Percentiles rank a stretch among this genome's conserved stretches.
phyloP scores from a whole-genome alignment of 2,113 vertebrate species.

The Alectura lathami region DNA sequence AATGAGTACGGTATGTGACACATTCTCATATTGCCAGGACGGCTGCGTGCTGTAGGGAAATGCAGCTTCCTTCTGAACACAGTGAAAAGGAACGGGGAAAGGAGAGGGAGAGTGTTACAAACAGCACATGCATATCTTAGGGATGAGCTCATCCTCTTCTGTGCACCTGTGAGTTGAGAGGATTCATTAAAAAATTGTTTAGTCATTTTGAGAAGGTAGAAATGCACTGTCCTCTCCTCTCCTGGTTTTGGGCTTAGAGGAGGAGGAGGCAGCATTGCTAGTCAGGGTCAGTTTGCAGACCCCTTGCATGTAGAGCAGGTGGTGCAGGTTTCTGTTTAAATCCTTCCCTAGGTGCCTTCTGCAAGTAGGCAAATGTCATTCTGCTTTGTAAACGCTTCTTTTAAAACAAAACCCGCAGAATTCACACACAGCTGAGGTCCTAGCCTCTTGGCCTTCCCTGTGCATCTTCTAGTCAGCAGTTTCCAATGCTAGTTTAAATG shows the following conservation, averaged over 20 bases:
- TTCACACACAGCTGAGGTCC: not conserved
- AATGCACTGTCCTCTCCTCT: not conserved
- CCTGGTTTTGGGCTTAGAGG: not conserved
- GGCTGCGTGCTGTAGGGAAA: not conserved
- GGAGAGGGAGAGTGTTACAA: not conserved
- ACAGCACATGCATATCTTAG: not conserved
- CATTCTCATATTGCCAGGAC: fast-evolving
- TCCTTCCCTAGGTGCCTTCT: not conserved
- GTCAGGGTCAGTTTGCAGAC: not conserved
- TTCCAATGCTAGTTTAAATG: not conserved
- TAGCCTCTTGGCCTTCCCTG: not conserved
- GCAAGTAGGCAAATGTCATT: not conserved
- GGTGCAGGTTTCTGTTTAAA: not conserved
- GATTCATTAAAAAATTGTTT: not conserved
- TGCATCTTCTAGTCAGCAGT: not conserved
- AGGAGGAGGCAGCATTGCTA: not conserved
- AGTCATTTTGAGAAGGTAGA: not conserved
- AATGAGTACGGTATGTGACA: not conserved
- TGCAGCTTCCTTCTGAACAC: not conserved
- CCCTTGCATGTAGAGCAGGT: not conserved
- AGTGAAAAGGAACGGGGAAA: not conserved
- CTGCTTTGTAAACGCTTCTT: not conserved
- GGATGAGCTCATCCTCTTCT: conserved; percentile 23
- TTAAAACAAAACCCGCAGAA: not conserved
- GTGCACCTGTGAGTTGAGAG: not conserved